Percentiles rank a stretch among this genome's conserved stretches.
phyloP scores from a whole-genome alignment of 2,113 vertebrate species.

The Irena cyanogastra region DNA sequence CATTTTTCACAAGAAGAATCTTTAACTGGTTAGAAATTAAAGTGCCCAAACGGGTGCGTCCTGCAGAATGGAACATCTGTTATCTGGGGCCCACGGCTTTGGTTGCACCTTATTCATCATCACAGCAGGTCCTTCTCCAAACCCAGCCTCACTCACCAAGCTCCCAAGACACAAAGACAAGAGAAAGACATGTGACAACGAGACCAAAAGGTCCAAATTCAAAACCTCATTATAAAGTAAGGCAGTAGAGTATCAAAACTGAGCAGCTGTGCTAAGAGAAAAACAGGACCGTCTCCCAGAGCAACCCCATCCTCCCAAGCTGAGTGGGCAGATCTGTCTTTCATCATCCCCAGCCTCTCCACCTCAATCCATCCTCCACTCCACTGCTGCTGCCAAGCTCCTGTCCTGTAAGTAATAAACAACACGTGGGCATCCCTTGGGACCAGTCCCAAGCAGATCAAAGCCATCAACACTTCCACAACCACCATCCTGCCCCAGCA shows the following conservation, averaged over 20 bases:
- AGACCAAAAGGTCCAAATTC: background rate
- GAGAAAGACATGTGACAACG: background rate
- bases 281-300: background rate
- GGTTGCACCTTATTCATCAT: conserved; percentile 4
- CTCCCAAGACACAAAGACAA: background rate
- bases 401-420: background rate
- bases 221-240: background rate
- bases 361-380: background rate
- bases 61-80: conserved; percentile 35
- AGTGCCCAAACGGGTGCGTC: conserved; percentile 3
- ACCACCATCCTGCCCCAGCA: background rate
- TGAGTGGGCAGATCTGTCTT: background rate
- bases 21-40: conserved; percentile 60
- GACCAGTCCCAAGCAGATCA: background rate
- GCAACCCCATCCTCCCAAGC: background rate
- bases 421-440: fast-evolving
- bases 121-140: background rate
- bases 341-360: background rate
- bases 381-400: background rate
- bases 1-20: conserved; percentile 66
- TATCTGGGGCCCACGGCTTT: conserved; percentile 7
- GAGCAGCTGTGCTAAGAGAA: background rate
- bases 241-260: background rate
- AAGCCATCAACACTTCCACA: background rate
- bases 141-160: background rate